These are phyloP conservation scores for Drosophila buzzatii DNA, from an alignment of 2,888 invertebrate species.

Conservation along the genomic window DNA sequence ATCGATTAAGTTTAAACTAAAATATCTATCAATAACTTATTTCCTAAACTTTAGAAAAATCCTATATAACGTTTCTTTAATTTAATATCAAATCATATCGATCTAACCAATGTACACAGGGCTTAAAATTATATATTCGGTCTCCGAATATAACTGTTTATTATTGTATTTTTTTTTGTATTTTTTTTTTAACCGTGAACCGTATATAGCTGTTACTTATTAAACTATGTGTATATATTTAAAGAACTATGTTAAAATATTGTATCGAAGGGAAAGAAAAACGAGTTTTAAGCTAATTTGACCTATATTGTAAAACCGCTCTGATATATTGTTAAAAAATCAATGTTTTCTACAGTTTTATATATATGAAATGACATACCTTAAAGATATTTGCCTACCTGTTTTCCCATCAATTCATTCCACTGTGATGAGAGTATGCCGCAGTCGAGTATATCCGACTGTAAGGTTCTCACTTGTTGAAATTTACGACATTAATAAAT, in stretches of 20 bases:
- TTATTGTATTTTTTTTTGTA: conserved; percentile 1
- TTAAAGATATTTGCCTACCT: background rate
- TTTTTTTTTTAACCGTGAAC: background rate
- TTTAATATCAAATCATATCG: background rate
- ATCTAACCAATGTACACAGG: background rate
- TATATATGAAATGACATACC: background rate
- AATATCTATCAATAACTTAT: background rate
- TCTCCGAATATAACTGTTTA: conserved; percentile 8
- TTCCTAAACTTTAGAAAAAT: background rate
- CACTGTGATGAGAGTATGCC: conserved; percentile 14
- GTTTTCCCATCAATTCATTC: background rate
- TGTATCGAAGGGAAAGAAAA: background rate
- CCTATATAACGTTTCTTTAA: background rate
- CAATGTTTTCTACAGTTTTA: background rate
- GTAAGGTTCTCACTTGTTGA: conserved; percentile 16
- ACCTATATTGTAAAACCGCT: background rate
- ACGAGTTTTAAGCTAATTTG: background rate
- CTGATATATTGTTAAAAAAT: background rate
- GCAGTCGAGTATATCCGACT: conserved; percentile 4
- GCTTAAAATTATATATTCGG: background rate
- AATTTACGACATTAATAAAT: conserved; percentile 10
- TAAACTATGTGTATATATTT: conserved; percentile 27
- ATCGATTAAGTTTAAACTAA: background rate
- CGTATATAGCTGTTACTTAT: conserved; percentile 24
- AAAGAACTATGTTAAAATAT: conserved; percentile 17